These are phyloP conservation scores for Thera britannica DNA, from an alignment of 2,888 invertebrate genomes.

Conservation along the genomic window DNA sequence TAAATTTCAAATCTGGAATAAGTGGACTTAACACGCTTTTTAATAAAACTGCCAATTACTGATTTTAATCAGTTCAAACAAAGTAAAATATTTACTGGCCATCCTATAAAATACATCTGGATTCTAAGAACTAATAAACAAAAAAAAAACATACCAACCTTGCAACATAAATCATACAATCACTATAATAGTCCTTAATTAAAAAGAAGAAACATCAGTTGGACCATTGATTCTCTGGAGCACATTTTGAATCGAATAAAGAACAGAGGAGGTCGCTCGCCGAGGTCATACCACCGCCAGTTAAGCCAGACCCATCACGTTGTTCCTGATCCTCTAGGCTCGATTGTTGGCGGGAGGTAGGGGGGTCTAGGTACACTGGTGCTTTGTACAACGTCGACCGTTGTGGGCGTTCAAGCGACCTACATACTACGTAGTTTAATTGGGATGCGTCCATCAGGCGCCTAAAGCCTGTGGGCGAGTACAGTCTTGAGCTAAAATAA, in stretches of 20 bases:
- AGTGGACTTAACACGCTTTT: no score
- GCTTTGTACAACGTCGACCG: slow-evolving; percentile 62
- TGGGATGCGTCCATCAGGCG: slow-evolving; percentile 79
- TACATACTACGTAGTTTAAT: slow-evolving; percentile 82
- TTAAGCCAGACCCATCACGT: slow-evolving; percentile 52
- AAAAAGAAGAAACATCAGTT: slow-evolving; percentile 23
- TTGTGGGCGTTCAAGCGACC: slow-evolving; percentile 79
- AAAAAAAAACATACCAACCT: not conserved
- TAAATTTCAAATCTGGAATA: not conserved
- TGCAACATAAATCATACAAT: slow-evolving; percentile 7
- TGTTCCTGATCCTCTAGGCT: slow-evolving; percentile 46
- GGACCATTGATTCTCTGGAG: slow-evolving; percentile 51
- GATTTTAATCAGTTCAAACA: no score
- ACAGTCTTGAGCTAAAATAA: slow-evolving; percentile 57
- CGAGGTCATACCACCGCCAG: slow-evolving; percentile 62
- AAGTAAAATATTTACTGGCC: no score
- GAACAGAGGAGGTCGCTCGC: slow-evolving; percentile 65
- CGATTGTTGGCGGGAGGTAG: slow-evolving; percentile 59
- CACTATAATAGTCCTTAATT: slow-evolving; percentile 10
- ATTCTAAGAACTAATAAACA: no score
- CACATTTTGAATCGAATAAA: slow-evolving; percentile 74
- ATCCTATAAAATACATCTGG: no score
- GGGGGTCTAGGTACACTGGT: slow-evolving; percentile 57
- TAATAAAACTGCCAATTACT: no score
- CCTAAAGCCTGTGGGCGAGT: slow-evolving; percentile 68